Base-by-base conservation (phyloP, 1,140 invertebrate genomes). In the Trialeurodes vaporariorum region DNA sequence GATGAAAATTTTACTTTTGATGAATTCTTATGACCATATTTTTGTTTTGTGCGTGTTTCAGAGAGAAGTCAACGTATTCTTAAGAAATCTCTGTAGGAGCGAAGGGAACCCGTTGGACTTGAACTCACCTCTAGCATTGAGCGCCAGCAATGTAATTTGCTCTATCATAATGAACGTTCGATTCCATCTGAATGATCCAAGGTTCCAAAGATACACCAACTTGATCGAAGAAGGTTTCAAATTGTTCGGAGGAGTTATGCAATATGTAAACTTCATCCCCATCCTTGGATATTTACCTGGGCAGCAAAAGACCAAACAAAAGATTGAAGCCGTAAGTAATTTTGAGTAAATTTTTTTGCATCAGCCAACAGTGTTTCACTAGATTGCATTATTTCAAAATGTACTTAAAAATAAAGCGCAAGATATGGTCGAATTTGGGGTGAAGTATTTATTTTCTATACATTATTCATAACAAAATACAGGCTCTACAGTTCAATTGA, bases 101-200 rank as follows among this genome's bases (percentile, higher is more conserved):
- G 60, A 60, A n/a, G 68, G 59, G 1, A 79, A 81, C 13, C 82
- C 90, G 0, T 83, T 86, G 2, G 86, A 91, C 72, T 76, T 91
- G 22, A 88, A 88, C 2, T 84, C 86, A 0, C 78, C 85, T 1
- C 80, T 95, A 22, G 86, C 87, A n/a, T 83, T 89, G 68, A 86
- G 90, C 1, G 87, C 95, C 64, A 91, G 89, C 74, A 97, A 96
- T 77, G 91, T 96, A 0, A 94, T 97, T 68, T 94, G 93, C 76
- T 88, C 87, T 25, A 85, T 96, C 34, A 84, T 93, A 69, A 96
- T 96, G 92, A 90, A 89, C 22, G 85, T 92, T 0, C 81, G 92
- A 5, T 96, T 94, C 76, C 83, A 85, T 59, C 83, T 87, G 69
- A 85, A 88, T 21, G 91, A 94, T 72, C 76, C 79, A 1, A 82